Conservation (phyloP, 2,888 invertebrate genomes). For the Cheilosia vulpina region DNA sequence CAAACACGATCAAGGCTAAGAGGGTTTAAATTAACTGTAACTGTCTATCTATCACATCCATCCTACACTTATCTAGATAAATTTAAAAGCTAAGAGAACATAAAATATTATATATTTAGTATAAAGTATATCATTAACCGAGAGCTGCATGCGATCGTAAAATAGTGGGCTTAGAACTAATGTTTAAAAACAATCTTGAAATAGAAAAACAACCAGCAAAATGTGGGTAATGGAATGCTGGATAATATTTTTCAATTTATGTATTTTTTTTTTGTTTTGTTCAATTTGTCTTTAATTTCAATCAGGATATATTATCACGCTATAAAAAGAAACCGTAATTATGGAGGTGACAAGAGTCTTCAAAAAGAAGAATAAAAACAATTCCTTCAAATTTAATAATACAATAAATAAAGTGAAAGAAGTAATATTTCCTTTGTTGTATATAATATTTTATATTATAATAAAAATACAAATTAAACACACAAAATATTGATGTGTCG, state of each 20-base stretch:
- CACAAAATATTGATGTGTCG: constrained; percentile 19
- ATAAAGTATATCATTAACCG: constrained; percentile 50
- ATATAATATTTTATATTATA: constrained; percentile 73
- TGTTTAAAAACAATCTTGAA: background rate
- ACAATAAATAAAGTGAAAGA: constrained; percentile 44
- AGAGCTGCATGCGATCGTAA: constrained; percentile 29
- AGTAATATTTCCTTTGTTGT: constrained; percentile 66
- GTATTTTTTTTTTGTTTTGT: constrained; percentile 28
- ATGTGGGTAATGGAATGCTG: constrained; percentile 16
- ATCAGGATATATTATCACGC: constrained; percentile 23
- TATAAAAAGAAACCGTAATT: constrained; percentile 3
- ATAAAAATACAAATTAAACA: constrained; percentile 61
- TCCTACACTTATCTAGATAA: constrained; percentile 58
- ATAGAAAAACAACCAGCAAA: constrained; percentile 30
- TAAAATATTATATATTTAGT: constrained; percentile 29
- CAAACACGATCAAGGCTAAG: constrained; percentile 18
- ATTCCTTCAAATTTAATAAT: constrained; percentile 28
- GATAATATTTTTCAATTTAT: constrained; percentile 27
- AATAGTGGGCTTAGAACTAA: constrained; percentile 46
- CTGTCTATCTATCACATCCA: constrained; percentile 51
- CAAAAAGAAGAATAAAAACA: background rate
- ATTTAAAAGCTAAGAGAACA: constrained; percentile 40
- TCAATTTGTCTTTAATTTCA: constrained; percentile 40
- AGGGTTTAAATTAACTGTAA: background rate
- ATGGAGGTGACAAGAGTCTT: constrained; percentile 31